phyloP scores from a whole-genome alignment of 2,888 invertebrate species.

The Siphlonurus alternatus region DNA sequence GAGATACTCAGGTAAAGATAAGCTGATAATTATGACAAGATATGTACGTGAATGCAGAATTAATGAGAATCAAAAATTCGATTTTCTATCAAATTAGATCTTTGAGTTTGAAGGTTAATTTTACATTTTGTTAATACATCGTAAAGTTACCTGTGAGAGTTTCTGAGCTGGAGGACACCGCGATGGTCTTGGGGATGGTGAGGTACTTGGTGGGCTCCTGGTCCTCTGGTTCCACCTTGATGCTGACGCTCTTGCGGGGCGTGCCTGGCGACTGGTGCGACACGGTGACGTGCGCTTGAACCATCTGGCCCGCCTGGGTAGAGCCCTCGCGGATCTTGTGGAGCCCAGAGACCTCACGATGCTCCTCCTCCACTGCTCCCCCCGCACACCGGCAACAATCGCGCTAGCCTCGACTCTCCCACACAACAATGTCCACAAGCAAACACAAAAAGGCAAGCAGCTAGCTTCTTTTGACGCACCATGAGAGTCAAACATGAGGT shows the following conservation, averaged over 20 bases:
- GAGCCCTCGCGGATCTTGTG: slow-evolving; percentile 10
- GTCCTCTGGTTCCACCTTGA: slow-evolving; percentile 33
- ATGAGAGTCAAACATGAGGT: too few species aligned
- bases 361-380: slow-evolving; percentile 32
- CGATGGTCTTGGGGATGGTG: slow-evolving; percentile 49
- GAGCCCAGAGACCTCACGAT: slow-evolving; percentile 22
- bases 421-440: background rate
- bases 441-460: background rate
- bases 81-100: too few species aligned
- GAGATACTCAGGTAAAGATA: too few species aligned
- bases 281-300: slow-evolving; percentile 3
- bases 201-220: slow-evolving; percentile 26
- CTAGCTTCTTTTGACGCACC: too few species aligned
- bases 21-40: too few species aligned
- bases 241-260: slow-evolving; percentile 28
- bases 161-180: slow-evolving; percentile 57
- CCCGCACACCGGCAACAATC: background rate
- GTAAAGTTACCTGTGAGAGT: slow-evolving; percentile 47
- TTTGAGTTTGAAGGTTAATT: too few species aligned
- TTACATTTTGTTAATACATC: too few species aligned
- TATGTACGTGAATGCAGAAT: too few species aligned
- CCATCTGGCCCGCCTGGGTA: slow-evolving; percentile 2
- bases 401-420: background rate
- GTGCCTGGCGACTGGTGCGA: slow-evolving; percentile 13
- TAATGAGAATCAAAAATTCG: too few species aligned